Evolutionary conservation across 2,797 vertebrate species (phyloP).

Genomic region (Leucoraja ocellata): DNA sequence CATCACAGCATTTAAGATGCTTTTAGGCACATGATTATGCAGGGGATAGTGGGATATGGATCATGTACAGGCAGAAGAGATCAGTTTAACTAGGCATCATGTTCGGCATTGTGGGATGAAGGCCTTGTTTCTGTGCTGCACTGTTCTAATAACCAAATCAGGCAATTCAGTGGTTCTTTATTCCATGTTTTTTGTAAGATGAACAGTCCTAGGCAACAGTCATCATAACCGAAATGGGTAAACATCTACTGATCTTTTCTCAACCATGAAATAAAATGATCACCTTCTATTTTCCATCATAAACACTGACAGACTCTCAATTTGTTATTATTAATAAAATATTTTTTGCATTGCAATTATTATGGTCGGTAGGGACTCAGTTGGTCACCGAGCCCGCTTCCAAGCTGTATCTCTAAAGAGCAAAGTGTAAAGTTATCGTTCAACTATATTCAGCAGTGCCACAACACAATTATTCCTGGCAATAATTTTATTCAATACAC

Average conservation of each 20-base stretch:
- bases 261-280: neutral
- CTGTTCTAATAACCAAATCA: neutral
- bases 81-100: no score
- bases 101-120: no score
- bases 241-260: neutral
- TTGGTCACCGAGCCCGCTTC: no score
- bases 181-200: neutral
- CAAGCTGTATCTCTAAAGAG: no score
- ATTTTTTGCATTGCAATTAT: neutral
- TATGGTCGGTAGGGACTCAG: neutral
- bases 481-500: neutral
- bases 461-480: neutral
- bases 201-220: neutral
- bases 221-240: neutral
- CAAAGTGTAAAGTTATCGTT: neutral
- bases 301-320: neutral
- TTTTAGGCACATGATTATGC: no score
- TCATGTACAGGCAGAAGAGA: no score
- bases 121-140: no score
- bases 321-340: neutral
- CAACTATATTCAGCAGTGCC: neutral
- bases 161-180: neutral
- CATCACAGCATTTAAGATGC: no score
- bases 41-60: no score
- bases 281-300: neutral